A percentile compares a stretch with the other conserved stretches of the same genome.
These are phyloP conservation scores for Australoheros facetus DNA, from an alignment of 2,797 vertebrate genomes.

Conservation along the genomic window DNA sequence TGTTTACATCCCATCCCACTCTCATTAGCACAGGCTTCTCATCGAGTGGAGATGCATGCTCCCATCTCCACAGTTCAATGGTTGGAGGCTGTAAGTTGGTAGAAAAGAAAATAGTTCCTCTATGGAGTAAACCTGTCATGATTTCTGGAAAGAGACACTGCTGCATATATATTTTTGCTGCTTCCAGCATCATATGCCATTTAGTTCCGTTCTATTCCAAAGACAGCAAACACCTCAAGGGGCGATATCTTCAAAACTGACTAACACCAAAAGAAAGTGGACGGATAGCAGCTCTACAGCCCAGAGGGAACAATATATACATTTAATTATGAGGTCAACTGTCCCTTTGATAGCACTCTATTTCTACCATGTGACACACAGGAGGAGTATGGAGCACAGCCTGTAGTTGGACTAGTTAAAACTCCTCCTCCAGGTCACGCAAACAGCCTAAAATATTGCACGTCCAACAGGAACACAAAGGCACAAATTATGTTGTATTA, in stretches of 20 bases:
- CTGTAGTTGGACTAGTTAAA: neutral
- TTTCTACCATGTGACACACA: neutral
- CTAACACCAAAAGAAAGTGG: neutral
- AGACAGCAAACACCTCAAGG: neutral
- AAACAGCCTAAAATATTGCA: neutral
- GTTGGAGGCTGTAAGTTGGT: neutral
- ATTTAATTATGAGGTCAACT: neutral
- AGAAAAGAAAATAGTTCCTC: neutral
- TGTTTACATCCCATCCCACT: neutral
- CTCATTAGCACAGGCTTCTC: neutral
- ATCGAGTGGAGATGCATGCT: neutral
- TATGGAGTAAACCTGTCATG: neutral
- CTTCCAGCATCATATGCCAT: neutral
- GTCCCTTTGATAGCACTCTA: neutral
- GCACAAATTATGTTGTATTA: neutral
- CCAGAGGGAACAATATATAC: neutral
- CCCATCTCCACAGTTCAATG: neutral
- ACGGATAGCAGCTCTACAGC: neutral
- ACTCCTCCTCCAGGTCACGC: neutral
- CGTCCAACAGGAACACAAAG: neutral
- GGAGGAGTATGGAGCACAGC: neutral
- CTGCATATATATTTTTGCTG: neutral
- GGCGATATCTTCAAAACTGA: neutral
- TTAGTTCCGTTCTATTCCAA: conserved; percentile 1
- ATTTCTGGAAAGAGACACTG: neutral